Evolutionary conservation across 1,140 invertebrate genomes (phyloP).

Genomic region (Drosophila orosa): DNA sequence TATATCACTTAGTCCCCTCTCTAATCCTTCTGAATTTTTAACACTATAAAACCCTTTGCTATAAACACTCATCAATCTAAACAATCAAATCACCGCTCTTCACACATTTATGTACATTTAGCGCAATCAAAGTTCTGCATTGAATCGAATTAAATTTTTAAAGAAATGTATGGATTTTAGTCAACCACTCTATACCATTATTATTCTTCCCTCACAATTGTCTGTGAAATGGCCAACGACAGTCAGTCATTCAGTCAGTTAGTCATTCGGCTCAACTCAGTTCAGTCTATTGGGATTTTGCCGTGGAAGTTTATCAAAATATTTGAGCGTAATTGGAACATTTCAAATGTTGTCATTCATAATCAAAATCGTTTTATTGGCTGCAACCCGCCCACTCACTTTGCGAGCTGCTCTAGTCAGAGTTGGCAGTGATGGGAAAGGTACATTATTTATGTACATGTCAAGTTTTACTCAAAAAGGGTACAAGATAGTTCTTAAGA

Average conservation of each 20-base stretch:
- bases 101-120: constrained; percentile 11
- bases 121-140: background rate
- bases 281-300: constrained; percentile 17
- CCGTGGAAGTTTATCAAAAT: constrained; percentile 61
- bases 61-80: background rate
- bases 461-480: background rate
- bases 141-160: constrained; percentile 2
- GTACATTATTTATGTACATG: background rate
- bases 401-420: background rate
- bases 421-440: background rate
- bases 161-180: constrained; percentile 12
- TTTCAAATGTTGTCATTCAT: constrained; percentile 81
- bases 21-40: background rate
- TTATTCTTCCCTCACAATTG: background rate
- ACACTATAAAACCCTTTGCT: background rate
- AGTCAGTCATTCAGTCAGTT: constrained; percentile 21
- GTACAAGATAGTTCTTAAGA: too few species aligned
- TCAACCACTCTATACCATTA: background rate
- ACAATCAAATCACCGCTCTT: constrained; percentile 6
- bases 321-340: constrained; percentile 79
- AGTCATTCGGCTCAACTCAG: background rate
- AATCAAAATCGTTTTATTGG: constrained; percentile 77
- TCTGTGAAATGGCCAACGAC: constrained; percentile 18
- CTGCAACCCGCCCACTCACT: constrained; percentile 15
- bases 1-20: background rate